Evolutionary conservation across 2,797 vertebrate genomes (phyloP).

Genomic region (Sebastes minor): DNA sequence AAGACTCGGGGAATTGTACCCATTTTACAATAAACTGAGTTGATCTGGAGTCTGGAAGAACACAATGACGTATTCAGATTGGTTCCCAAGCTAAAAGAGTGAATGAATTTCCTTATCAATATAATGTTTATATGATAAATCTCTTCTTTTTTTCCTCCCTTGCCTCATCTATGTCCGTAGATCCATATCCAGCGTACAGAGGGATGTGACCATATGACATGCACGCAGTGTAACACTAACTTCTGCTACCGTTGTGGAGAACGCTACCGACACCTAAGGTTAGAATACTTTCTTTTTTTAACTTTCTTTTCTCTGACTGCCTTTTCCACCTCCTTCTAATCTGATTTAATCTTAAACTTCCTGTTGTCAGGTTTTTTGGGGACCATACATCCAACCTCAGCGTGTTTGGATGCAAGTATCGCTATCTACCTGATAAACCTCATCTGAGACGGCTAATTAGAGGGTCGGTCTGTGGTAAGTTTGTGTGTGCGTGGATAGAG

Average conservation of each 20-base stretch:
- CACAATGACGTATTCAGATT: neutral
- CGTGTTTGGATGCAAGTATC: constrained; percentile 99
- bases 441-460: constrained; percentile 94
- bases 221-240: constrained; percentile 97
- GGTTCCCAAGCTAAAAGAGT: neutral
- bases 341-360: neutral
- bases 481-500: neutral
- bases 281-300: neutral
- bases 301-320: neutral
- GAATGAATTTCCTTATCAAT: neutral
- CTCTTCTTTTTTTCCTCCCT: neutral
- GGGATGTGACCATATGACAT: constrained; percentile 99
- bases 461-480: constrained; percentile 97
- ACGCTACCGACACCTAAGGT: constrained; percentile 92
- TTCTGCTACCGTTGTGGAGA: constrained; percentile 99
- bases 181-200: constrained; percentile 98
- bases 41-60: neutral
- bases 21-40: neutral
- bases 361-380: constrained; percentile 88
- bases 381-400: constrained; percentile 99
- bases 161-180: constrained; percentile 64
- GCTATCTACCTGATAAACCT: constrained; percentile 97
- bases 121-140: neutral
- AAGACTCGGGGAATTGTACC: neutral
- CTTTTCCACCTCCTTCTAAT: neutral